Percentiles rank a stretch among this genome's conserved stretches.
These are phyloP conservation scores for Muscicapa comitata DNA, from an alignment of 2,797 vertebrate species.

Conservation along the genomic window DNA sequence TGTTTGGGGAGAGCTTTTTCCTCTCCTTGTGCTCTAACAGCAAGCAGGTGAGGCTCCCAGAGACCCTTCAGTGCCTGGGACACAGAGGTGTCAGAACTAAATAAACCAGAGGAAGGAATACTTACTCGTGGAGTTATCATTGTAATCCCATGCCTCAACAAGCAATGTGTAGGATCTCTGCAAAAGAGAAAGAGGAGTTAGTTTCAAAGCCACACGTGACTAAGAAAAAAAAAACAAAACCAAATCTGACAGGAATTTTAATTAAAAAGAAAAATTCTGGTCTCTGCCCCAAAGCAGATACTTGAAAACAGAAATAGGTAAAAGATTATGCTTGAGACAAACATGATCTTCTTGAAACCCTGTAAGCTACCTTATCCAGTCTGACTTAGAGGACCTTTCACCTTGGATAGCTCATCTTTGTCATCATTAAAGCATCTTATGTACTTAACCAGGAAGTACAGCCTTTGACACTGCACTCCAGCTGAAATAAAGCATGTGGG, in stretches of 20 bases:
- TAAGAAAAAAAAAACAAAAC: too few species aligned
- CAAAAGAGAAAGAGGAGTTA: conserved; percentile 70
- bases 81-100: background rate
- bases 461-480: background rate
- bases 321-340: conserved; percentile 60
- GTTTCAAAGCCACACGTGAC: background rate
- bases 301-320: conserved; percentile 57
- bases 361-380: conserved; percentile 49
- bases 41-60: background rate
- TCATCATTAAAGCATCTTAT: conserved; percentile 61
- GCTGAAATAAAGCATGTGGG: background rate
- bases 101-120: conserved; percentile 22
- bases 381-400: conserved; percentile 65
- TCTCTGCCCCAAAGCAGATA: background rate
- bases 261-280: background rate
- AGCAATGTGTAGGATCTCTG: conserved; percentile 98
- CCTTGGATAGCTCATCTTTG: conserved; percentile 53
- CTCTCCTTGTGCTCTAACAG: background rate
- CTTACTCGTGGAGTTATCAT: conserved; percentile 92
- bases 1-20: background rate
- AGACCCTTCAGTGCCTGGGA: background rate
- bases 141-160: conserved; percentile 94
- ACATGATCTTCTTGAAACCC: conserved; percentile 40
- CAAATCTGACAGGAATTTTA: background rate
- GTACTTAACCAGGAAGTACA: conserved; percentile 54